Percentiles rank a stretch among this genome's conserved stretches.
phyloP scores from a whole-genome alignment of 2,888 invertebrate genomes.

The Lasioglossum zephyrum region DNA sequence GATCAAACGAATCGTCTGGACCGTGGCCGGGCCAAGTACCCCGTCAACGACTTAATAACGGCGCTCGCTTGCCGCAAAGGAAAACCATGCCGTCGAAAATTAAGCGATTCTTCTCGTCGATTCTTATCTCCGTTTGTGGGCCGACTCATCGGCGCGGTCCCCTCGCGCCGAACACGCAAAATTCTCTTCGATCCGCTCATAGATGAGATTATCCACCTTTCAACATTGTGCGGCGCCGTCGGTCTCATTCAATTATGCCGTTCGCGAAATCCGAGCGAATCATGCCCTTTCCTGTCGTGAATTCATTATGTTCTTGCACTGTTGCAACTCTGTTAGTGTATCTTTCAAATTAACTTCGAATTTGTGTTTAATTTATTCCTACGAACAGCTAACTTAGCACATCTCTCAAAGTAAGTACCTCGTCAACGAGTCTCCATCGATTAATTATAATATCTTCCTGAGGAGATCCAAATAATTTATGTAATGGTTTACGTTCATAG shows the following conservation, averaged over 20 bases:
- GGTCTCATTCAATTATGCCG: not conserved
- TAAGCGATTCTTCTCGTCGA: conserved; percentile 23
- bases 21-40: not conserved
- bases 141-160: not conserved
- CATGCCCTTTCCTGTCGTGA: not conserved
- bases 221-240: not conserved
- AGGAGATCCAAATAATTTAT: not conserved
- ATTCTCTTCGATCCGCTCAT: conserved; percentile 23
- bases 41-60: conserved; percentile 41
- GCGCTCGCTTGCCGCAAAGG: conserved; percentile 17
- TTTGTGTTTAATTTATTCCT: not conserved
- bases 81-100: conserved; percentile 22
- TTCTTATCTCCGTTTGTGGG: conserved; percentile 3
- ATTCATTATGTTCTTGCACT: not conserved
- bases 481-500: not conserved
- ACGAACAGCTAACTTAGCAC: too few relatives aligned
- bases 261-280: not conserved
- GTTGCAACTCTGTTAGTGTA: not conserved
- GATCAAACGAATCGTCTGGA: conserved; percentile 23
- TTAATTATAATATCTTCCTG: too few relatives aligned
- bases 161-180: not conserved
- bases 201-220: not conserved
- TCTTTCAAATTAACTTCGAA: not conserved
- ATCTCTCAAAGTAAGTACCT: not conserved
- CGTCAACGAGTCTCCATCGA: not conserved